Evolutionary conservation across 1,140 invertebrate genomes (phyloP), one percentile per base, ranked within the genome.

Genomic region (Caenorhabditis inopinata): DNA sequence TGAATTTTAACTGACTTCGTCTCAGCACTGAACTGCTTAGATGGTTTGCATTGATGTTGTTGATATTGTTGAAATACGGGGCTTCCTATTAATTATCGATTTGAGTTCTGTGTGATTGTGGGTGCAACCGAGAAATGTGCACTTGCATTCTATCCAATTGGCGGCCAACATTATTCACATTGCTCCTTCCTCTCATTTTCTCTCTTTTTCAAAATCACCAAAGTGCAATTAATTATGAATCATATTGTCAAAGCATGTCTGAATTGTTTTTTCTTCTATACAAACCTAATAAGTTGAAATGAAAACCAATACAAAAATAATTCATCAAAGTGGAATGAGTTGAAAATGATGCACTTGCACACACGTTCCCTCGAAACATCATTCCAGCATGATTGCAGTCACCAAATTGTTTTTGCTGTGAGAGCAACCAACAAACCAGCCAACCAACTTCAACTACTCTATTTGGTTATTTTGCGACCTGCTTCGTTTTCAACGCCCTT

Each of bases 41-140:
- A 49, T 75, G 29, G 45, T 51, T 47, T 79, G 62, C 74, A 51
- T 68, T 48, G 47, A 79, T 51, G n/a, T 58, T 58, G 78, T 75
- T 38, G 35, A 53, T 79, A 62, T 46, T 68, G 25, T 29, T n/a
- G 11, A 38, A 29, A 78, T 12, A 27, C 35, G 42, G 51, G 49
- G 45, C 53, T 78, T 42, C 49, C n/a, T 12, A 23, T 38, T 42
- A 47, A 32, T 49, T 76, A 35, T 62, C 49, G 58, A 58, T 32
- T 77, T 35, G n/a, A 18, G 11, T 51, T 42, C 38, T 35, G 38
- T 29, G 48, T 49, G 38, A 45, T 77, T 35, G 38, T 35, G 18
- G 16, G 49, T 45, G 51, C 75, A 53, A n/a, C 23, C 9, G 23
- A 6, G 21, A 18, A 7, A n/a, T 38, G 21, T 51, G 12, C 68